A percentile compares a stretch with the other conserved stretches of the same genome.
These are phyloP conservation scores for Sebastes aleutianus DNA, from an alignment of 2,797 vertebrate species.

Conservation along the genomic window DNA sequence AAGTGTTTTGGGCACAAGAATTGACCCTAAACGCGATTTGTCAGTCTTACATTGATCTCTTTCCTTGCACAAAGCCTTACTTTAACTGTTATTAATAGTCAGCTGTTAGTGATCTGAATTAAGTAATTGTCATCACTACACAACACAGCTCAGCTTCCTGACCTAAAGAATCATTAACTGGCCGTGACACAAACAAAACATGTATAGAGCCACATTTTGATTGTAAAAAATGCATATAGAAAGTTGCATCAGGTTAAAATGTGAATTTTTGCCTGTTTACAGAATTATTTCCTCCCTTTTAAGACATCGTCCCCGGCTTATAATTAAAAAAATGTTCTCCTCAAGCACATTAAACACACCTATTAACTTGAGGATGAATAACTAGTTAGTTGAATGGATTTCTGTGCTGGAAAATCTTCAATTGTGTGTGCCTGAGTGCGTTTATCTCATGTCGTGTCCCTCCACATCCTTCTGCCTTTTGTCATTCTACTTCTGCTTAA, in stretches of 20 bases:
- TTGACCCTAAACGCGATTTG: not conserved
- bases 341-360: not conserved
- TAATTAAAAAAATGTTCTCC: not conserved
- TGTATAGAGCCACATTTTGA: not conserved
- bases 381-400: not conserved
- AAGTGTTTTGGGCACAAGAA: not conserved
- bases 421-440: not conserved
- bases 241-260: not conserved
- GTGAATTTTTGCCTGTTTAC: not conserved
- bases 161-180: conserved; percentile 6
- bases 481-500: not conserved
- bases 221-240: not conserved
- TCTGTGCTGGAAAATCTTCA: not conserved
- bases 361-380: not conserved
- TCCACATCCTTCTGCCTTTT: not conserved
- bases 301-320: not conserved
- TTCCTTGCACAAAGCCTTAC: conserved; percentile 2
- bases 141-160: conserved; percentile 18
- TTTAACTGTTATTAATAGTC: conserved; percentile 20
- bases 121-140: conserved; percentile 27
- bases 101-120: not conserved
- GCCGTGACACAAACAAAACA: not conserved
- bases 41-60: conserved; percentile 16
- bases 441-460: conserved; percentile 1
- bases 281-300: not conserved